Base-by-base conservation (phyloP, 2,113 vertebrate genomes). In the Bufo bufo region DNA sequence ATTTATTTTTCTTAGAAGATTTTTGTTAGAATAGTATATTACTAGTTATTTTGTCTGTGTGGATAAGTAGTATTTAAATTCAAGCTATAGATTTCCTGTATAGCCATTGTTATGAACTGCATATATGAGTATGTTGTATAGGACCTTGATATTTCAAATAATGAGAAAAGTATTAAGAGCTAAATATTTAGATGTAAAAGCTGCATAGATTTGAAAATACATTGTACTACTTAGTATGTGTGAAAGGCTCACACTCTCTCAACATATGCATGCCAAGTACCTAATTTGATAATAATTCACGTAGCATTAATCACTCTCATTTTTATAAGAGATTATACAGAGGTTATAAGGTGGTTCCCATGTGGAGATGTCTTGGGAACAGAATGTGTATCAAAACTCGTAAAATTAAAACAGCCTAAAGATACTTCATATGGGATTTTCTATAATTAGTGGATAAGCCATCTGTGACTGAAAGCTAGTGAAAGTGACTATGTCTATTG, bases 381-480 rank as follows among this genome's bases (percentile, higher is more conserved):
- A 78, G 14, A 65, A 13, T 86, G 59, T 86, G 85, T 86, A 77
- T 78, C 47, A 78, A 79, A 86, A 86, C 85, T 52, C 79, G 47
- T 10, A 78, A 79, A 86, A 78, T 86, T 86, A 86, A 86, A 86
- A 78, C 47, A 79, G 74, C 74, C 75, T 86, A n/a, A 49, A 86
- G 74, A 86, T 77, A 86, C n/a, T 65, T 85, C 84, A 85, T 85
- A 85, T 77, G 72, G 72, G 84, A 61, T 77, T 85, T 77, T 78
- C 85, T 86, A 66, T 86, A 86, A 86, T 78, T 86, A 86, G 74
- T 78, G 54, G 7, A 20, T 50, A 78, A 78, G 85, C 85, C 83
- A 86, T 86, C 85, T 86, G 85, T 86, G 85, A 78, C 58, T 78
- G 74, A 66, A 78, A 78, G 20, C 59, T 77, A 78, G 52, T 45